Conservation (phyloP, 2,797 vertebrate species). For the Botia almorhae region DNA sequence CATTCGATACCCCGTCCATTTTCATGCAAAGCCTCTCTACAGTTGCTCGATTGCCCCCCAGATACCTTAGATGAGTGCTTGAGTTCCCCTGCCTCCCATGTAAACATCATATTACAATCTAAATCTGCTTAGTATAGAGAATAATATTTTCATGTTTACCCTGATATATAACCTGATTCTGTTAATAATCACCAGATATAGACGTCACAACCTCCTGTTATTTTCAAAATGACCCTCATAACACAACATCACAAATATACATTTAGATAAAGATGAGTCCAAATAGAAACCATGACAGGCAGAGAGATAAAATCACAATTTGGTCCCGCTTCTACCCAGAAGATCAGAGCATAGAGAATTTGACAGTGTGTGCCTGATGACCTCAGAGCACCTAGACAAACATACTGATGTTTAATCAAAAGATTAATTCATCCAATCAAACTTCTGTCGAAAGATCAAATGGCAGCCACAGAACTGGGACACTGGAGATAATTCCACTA, state of each 20-base stretch:
- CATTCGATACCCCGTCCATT: slow-evolving; percentile 57
- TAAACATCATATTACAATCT: slow-evolving; percentile 28
- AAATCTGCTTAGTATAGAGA: not conserved
- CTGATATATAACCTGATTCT: too few relatives aligned
- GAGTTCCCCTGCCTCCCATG: slow-evolving; percentile 19
- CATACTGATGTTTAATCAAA: slow-evolving; percentile 79
- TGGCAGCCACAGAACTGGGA: slow-evolving; percentile 70
- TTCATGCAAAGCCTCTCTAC: slow-evolving; percentile 40
- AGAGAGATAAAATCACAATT: slow-evolving; percentile 70
- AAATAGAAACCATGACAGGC: slow-evolving; percentile 65
- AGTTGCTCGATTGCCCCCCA: slow-evolving; percentile 48
- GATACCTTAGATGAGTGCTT: slow-evolving; percentile 20
- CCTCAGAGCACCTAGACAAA: slow-evolving; percentile 68
- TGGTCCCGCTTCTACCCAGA: slow-evolving; percentile 72
- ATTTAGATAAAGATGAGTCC: slow-evolving; percentile 65
- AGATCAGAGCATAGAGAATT: slow-evolving; percentile 68
- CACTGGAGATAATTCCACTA: slow-evolving; percentile 72
- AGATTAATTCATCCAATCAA: slow-evolving; percentile 78
- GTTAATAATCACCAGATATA: not conserved
- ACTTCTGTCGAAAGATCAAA: slow-evolving; percentile 75
- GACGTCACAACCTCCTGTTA: slow-evolving; percentile 11
- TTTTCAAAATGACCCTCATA: slow-evolving; percentile 29
- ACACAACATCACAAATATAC: slow-evolving; percentile 62
- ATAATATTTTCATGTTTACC: not conserved
- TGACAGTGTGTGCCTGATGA: slow-evolving; percentile 58